Conservation (phyloP, 1,140 invertebrate genomes). For the Notospermus geniculatus region DNA sequence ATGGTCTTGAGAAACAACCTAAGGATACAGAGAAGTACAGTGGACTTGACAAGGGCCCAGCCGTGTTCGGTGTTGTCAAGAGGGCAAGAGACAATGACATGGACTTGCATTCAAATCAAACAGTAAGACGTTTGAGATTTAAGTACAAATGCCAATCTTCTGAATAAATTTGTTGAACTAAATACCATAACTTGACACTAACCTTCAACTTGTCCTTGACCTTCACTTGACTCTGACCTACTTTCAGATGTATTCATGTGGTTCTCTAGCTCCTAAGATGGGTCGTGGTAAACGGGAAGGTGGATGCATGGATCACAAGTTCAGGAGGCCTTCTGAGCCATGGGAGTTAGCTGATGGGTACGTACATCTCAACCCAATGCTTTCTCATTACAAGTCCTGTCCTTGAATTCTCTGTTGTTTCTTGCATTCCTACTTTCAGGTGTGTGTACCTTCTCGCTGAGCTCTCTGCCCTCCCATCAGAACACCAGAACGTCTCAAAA, state of each 20-base stretch:
- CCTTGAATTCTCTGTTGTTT: no score
- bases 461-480: constrained; percentile 51
- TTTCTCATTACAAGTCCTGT: no score
- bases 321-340: constrained; percentile 59
- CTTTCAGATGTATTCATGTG: constrained; percentile 62
- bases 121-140: no score
- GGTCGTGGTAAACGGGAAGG: constrained; percentile 55
- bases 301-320: constrained; percentile 59
- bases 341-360: constrained; percentile 65
- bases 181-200: no score
- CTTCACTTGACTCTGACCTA: not conserved
- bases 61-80: constrained; percentile 59
- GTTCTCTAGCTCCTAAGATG: constrained; percentile 63
- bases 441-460: constrained; percentile 59
- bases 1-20: constrained; percentile 55
- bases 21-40: constrained; percentile 57
- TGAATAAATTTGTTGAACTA: no score
- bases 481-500: constrained; percentile 33
- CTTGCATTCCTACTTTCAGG: no score
- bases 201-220: no score
- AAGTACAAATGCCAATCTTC: no score
- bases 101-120: constrained; percentile 59
- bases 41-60: constrained; percentile 53
- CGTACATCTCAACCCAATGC: constrained; percentile 6
- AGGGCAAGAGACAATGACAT: constrained; percentile 59